Evolutionary conservation across 2,113 vertebrate species (phyloP).

Genomic region (Mesoclemmys tuberculata): DNA sequence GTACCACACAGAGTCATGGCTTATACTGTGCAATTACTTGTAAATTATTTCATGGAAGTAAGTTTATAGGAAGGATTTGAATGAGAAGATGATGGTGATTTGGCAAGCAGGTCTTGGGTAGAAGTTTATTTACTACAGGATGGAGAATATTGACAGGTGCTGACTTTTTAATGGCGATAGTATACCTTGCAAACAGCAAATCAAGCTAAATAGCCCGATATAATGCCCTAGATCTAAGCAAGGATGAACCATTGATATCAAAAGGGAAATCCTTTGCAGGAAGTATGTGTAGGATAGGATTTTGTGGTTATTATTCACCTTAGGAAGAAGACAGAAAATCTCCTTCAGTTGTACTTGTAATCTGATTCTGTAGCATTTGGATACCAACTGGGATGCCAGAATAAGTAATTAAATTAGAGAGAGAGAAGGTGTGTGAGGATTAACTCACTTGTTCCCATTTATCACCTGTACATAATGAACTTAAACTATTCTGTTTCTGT

Average conservation of each 20-base stretch:
- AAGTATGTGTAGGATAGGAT: not conserved
- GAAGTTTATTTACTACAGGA: not conserved
- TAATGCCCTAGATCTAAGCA: rapidly evolving
- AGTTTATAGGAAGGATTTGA: not conserved
- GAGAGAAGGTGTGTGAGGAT: not conserved
- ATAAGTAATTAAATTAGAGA: not conserved
- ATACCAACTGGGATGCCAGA: not conserved
- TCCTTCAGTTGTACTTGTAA: not conserved
- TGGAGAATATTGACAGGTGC: not conserved
- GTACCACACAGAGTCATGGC: conserved; percentile 15
- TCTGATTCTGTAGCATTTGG: not conserved
- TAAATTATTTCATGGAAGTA: not conserved
- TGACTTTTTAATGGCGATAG: not conserved
- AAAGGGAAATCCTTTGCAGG: not conserved
- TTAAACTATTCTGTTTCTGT: conserved; percentile 23
- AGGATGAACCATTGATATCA: not conserved
- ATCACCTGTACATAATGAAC: not conserved
- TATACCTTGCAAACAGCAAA: not conserved
- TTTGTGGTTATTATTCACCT: not conserved
- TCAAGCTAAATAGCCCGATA: not conserved
- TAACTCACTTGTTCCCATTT: not conserved
- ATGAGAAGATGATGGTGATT: not conserved
- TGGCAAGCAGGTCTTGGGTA: not conserved
- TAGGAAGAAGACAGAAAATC: not conserved
- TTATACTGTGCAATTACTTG: not conserved